phyloP scores from a whole-genome alignment of 2,888 invertebrate genomes.

The Rugalucina vietnamica region DNA sequence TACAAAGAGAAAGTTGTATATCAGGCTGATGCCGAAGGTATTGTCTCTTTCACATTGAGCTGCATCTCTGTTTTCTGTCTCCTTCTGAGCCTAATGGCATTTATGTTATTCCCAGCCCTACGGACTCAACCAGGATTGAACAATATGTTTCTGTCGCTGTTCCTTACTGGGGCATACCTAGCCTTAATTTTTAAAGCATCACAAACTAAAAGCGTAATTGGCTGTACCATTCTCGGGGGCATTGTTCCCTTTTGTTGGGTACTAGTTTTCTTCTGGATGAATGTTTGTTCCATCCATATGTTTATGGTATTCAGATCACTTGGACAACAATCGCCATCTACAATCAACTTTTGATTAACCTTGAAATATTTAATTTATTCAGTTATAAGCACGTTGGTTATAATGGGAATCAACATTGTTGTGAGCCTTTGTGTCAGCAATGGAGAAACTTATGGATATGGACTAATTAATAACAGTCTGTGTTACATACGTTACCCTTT shows the following conservation, averaged over 20 bases:
- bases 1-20: no score
- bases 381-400: background rate
- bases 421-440: background rate
- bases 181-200: conserved; percentile 49
- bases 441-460: conserved; percentile 43
- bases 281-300: conserved; percentile 67
- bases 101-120: conserved; percentile 40
- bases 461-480: background rate
- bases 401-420: conserved; percentile 13
- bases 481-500: background rate
- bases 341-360: background rate
- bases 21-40: background rate
- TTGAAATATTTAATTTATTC: conserved; percentile 15
- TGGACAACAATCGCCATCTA: no score
- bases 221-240: conserved; percentile 57
- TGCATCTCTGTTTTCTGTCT: conserved; percentile 56
- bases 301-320: conserved; percentile 48
- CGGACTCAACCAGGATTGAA: conserved; percentile 59
- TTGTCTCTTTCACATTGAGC: conserved; percentile 37
- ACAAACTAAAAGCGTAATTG: conserved; percentile 9
- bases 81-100: conserved; percentile 54
- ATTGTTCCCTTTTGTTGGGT: conserved; percentile 64
- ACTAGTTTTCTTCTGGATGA: conserved; percentile 58
- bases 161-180: conserved; percentile 53
- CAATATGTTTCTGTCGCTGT: conserved; percentile 53